Conservation (phyloP, 2,888 invertebrate species). For the Diarsia dahlii region DNA sequence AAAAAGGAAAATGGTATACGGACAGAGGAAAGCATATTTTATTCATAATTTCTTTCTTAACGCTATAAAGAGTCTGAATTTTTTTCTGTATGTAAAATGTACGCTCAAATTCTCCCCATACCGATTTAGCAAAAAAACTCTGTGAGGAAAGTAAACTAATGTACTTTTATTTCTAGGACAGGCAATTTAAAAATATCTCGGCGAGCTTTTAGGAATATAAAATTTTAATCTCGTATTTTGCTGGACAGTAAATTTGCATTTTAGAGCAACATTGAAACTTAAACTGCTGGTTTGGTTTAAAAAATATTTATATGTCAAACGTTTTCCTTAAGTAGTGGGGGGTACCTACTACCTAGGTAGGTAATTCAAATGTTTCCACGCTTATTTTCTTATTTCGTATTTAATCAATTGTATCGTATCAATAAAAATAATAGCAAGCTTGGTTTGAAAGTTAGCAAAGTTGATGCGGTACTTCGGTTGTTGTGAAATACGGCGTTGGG, state of each 20-base stretch:
- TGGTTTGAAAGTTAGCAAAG: conserved; percentile 42
- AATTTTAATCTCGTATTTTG: conserved; percentile 28
- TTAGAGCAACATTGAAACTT: conserved; percentile 15
- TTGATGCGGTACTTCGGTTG: conserved; percentile 53
- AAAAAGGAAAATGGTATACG: conserved; percentile 55
- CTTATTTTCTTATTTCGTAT: background rate
- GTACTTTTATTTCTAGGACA: conserved; percentile 32
- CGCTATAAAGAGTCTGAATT: conserved; percentile 26
- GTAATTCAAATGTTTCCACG: background rate
- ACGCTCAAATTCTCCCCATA: conserved; percentile 10
- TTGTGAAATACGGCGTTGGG: conserved; percentile 59
- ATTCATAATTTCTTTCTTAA: conserved; percentile 56
- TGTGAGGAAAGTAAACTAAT: conserved; percentile 42
- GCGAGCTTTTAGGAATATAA: conserved; percentile 26
- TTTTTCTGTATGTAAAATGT: conserved; percentile 46
- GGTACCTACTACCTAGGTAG: too few relatives aligned
- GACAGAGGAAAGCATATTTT: conserved; percentile 50
- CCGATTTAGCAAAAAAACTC: conserved; percentile 27
- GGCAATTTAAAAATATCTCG: conserved; percentile 45
- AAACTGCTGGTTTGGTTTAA: background rate
- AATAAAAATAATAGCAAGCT: conserved; percentile 29
- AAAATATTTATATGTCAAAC: background rate
- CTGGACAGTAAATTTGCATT: background rate
- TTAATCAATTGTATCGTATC: conserved; percentile 3
- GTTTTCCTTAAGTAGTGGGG: conserved; percentile 2